A percentile compares a stretch with the other conserved stretches of the same genome.
Conservation (phyloP, 2,797 vertebrate species). For the Cuniculus paca region DNA sequence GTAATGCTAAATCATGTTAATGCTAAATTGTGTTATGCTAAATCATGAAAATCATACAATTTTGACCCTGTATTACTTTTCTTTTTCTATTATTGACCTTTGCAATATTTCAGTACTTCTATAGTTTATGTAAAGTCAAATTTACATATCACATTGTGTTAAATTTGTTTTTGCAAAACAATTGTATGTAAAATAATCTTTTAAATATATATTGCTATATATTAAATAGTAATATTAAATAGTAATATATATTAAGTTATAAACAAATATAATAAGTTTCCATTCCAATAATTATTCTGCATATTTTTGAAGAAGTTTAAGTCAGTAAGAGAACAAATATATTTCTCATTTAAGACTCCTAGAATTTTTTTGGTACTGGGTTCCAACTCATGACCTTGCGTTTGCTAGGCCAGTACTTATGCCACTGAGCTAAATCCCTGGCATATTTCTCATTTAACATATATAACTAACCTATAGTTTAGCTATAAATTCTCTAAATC, state of each 20-base stretch:
- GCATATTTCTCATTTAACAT: background rate
- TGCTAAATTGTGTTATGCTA: background rate
- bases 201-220: too few species aligned
- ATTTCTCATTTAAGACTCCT: background rate
- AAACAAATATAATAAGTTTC: background rate
- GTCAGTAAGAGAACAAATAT: background rate
- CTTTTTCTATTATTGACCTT: background rate
- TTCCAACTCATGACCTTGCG: too few species aligned
- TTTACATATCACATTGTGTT: background rate
- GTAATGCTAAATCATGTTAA: background rate
- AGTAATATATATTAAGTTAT: too few species aligned
- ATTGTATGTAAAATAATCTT: background rate
- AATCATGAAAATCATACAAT: background rate
- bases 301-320: conserved; percentile 16
- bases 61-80: background rate
- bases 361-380: too few species aligned
- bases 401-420: too few species aligned
- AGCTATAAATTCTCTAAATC: background rate
- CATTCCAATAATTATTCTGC: background rate
- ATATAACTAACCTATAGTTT: background rate
- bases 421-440: too few species aligned
- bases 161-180: background rate
- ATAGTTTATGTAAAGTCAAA: background rate
- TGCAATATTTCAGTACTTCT: background rate
- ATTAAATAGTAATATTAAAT: too few species aligned